These are phyloP conservation scores for Promerops cafer DNA, from an alignment of 2,113 vertebrate species.

Conservation along the genomic window DNA sequence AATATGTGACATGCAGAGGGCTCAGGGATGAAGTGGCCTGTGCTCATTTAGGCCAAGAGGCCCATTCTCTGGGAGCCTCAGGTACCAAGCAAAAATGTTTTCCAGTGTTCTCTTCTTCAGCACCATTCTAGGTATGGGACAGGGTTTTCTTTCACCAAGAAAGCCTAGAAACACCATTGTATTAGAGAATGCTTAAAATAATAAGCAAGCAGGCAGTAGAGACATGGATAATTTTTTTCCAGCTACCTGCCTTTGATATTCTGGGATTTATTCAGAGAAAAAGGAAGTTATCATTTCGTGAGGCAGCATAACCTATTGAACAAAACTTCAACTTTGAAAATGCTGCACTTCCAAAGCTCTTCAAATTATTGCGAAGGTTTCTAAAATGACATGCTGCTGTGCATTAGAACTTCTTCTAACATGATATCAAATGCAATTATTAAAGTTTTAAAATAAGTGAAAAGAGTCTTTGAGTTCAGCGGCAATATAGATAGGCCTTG, in stretches of 20 bases:
- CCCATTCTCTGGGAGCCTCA: background rate
- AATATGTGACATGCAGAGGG: background rate
- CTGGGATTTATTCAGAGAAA: background rate
- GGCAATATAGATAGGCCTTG: background rate
- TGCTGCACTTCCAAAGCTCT: background rate
- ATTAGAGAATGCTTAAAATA: background rate
- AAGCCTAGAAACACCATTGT: background rate
- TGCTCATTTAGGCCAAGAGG: background rate
- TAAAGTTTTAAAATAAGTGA: background rate
- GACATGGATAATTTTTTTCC: background rate
- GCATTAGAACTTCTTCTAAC: background rate
- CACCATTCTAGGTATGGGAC: accelerated
- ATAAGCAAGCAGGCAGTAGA: background rate
- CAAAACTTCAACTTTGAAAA: background rate
- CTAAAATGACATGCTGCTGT: background rate
- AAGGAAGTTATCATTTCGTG: background rate
- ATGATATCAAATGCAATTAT: background rate
- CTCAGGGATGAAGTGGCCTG: background rate
- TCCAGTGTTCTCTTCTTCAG: background rate
- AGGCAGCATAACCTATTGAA: background rate
- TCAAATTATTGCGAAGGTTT: background rate
- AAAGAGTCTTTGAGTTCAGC: background rate
- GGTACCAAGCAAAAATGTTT: background rate
- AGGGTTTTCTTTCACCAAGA: background rate
- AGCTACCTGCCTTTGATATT: background rate